Evolutionary conservation across 2,888 invertebrate species (phyloP), one percentile per base, ranked within the genome.

Genomic region (Tortrix viridana): DNA sequence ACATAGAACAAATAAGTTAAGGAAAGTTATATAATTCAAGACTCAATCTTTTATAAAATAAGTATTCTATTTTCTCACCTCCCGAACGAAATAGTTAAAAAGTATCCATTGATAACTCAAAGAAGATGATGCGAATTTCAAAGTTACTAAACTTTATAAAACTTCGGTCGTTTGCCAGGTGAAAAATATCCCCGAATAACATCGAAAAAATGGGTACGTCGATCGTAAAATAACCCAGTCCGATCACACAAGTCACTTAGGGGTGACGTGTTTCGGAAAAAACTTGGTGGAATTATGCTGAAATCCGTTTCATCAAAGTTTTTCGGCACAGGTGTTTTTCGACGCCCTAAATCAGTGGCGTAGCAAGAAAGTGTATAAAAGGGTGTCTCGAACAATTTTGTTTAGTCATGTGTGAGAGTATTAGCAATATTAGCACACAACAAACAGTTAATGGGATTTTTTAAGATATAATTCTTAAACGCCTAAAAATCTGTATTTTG

Each of bases 271-370:
- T 53, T 64, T 60, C 59, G 52, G 50, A 58, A 64, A 71, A 72
- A 70, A 67, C 63, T 71, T 75, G 53, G 63, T 58, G 55, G 67
- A 74, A 77, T 77, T 81, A 81, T 80, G 76, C 67, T 75, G 75
- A 79, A 76, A 78, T 77, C 70, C 70, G 69, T 74, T 77, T 77
- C 73, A 77, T 71, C 74, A 73, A 81, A 81, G 75, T 82, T 82
- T 74, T 65, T 67, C 67, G 74, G 67, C 74, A 68, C 81, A 81
- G 81, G 77, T 82, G 81, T 72, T 76, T 71, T 52, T 63, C 53
- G 41, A 16, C 41, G 41, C 2, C 16, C 41, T 6, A 12, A 7
- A 32, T 41, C 41, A 20, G n/a, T 37, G 5, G 12, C 18, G 16
- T 5, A 7, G 7, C n/a, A 19, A 23, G 38, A 3, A 16, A 1